Evolutionary conservation across 2,113 vertebrate genomes (phyloP).

Genomic region (Petaurus breviceps): DNA sequence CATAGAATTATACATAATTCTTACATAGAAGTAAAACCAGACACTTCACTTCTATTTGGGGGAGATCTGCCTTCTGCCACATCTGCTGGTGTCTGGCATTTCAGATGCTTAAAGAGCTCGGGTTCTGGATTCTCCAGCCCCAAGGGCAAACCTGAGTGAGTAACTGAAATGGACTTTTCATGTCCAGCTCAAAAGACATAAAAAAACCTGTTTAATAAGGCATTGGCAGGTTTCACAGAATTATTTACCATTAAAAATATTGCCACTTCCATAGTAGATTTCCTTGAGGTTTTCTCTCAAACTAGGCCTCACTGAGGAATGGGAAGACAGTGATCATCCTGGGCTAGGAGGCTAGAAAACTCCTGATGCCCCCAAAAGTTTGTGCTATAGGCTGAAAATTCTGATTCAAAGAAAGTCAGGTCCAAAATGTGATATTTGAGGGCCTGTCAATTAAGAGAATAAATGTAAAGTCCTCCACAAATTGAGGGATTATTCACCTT

Average conservation of each 20-base stretch:
- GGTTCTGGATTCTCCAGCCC: background rate
- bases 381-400: background rate
- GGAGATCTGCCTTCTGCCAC: background rate
- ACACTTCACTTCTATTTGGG: background rate
- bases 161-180: background rate
- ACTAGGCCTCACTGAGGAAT: background rate
- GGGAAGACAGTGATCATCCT: background rate
- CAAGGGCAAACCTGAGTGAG: background rate
- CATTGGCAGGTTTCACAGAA: background rate
- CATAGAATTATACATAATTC: background rate
- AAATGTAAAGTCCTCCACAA: background rate
- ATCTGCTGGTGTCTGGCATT: background rate
- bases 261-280: background rate
- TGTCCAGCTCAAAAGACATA: background rate
- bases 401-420: background rate
- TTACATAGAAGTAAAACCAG: slow-evolving; percentile 29
- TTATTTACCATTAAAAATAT: background rate
- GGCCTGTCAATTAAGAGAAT: background rate
- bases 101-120: no score
- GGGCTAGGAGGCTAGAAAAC: background rate
- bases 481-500: background rate
- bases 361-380: background rate
- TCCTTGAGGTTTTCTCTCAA: background rate
- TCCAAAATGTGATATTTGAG: background rate
- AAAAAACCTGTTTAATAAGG: background rate